A percentile compares a stretch with the other conserved stretches of the same genome.
Conservation (phyloP, 2,797 vertebrate species). For the Hydrophis major region DNA sequence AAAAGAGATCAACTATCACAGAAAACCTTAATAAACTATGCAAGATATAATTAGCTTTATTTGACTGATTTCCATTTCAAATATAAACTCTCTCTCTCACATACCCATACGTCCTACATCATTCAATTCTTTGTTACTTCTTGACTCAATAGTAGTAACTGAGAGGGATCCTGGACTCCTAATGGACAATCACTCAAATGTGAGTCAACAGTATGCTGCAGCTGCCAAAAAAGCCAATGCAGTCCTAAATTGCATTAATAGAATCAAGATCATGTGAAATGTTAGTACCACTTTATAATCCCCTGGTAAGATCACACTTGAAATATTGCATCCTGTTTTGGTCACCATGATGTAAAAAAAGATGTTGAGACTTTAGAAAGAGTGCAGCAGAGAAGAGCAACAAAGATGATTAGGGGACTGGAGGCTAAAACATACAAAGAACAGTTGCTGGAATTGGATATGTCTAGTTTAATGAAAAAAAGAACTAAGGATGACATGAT, state of each 20-base stretch:
- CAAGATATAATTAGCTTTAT: not conserved
- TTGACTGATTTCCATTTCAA: not conserved
- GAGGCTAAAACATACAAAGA: not conserved
- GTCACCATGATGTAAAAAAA: not conserved
- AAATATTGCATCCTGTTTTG: too few species aligned
- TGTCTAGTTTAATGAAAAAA: not conserved
- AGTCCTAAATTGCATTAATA: not conserved
- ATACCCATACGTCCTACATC: not conserved
- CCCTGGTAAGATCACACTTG: too few species aligned
- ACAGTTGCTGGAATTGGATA: not conserved
- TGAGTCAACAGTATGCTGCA: not conserved
- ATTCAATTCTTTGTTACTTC: not conserved
- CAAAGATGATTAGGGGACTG: not conserved
- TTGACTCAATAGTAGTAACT: not conserved
- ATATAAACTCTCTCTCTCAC: not conserved
- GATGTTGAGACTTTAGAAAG: not conserved
- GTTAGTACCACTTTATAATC: too few species aligned
- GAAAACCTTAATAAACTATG: not conserved
- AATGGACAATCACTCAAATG: not conserved
- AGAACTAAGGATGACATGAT: not conserved
- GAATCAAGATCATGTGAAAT: too few species aligned
- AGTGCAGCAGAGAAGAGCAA: not conserved
- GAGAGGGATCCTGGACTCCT: not conserved
- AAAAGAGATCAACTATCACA: not conserved
- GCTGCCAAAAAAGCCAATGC: not conserved